These are phyloP conservation scores for Macrophya annulata DNA, from an alignment of 2,888 invertebrate species.

Conservation along the genomic window DNA sequence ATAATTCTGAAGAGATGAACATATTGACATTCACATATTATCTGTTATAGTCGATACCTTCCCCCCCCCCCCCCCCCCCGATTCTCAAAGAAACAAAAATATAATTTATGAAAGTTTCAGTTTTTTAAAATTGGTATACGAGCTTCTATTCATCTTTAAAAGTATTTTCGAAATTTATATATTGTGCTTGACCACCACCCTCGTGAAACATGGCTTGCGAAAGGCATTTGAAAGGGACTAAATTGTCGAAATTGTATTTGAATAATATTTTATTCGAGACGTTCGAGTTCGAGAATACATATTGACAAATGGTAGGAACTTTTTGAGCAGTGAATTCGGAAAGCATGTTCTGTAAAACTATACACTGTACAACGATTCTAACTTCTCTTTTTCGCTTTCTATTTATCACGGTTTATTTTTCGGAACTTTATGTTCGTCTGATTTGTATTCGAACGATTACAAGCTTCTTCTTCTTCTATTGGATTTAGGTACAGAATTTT, in stretches of 20 bases:
- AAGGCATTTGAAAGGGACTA: too few relatives aligned
- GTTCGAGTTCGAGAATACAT: not conserved
- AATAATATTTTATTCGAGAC: slow-evolving; percentile 1
- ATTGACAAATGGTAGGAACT: not conserved
- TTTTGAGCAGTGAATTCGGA: not conserved
- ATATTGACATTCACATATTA: not conserved
- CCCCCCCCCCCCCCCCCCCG: too few relatives aligned
- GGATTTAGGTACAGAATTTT: not conserved
- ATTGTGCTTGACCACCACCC: too few relatives aligned
- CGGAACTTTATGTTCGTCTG: not conserved
- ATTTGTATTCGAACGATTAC: too few relatives aligned
- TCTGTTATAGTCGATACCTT: too few relatives aligned
- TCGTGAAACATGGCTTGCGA: too few relatives aligned
- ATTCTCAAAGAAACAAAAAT: too few relatives aligned
- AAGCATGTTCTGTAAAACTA: not conserved
- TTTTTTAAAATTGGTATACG: not conserved
- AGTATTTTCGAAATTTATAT: too few relatives aligned
- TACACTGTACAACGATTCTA: not conserved
- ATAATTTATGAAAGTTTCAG: not conserved
- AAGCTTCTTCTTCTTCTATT: not conserved
- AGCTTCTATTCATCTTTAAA: too few relatives aligned
- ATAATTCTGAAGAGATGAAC: not conserved
- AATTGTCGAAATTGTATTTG: not conserved
- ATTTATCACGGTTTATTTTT: not conserved
- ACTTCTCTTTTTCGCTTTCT: not conserved